Conservation (phyloP, 2,113 vertebrate species). For the Nycticorax nycticorax region DNA sequence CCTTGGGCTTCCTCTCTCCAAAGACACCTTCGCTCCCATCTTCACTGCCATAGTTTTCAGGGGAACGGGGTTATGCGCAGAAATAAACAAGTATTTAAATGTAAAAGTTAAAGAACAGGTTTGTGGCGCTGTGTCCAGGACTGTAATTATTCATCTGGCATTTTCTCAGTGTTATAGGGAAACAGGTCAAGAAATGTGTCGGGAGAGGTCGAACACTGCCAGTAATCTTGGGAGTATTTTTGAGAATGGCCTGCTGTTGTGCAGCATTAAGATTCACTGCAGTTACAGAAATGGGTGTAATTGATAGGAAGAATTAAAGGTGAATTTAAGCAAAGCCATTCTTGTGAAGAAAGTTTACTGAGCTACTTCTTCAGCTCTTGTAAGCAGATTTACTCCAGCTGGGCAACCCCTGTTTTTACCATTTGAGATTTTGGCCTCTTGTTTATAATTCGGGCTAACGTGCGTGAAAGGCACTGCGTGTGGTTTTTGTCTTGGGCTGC, state of each 20-base stretch:
- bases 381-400: conserved; percentile 28
- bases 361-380: conserved; percentile 4
- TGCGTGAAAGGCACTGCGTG: conserved; percentile 48
- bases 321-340: conserved; percentile 13
- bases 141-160: background rate
- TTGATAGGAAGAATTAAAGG: background rate
- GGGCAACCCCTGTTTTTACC: conserved; percentile 14
- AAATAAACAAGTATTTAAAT: background rate
- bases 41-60: background rate
- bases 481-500: conserved; percentile 50
- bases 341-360: background rate
- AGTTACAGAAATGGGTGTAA: background rate
- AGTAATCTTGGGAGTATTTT: background rate
- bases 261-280: background rate
- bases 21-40: background rate
- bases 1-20: background rate
- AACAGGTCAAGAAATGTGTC: background rate
- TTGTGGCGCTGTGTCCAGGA: background rate
- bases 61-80: background rate
- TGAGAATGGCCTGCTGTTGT: background rate
- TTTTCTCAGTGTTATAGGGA: conserved; percentile 11
- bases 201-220: background rate
- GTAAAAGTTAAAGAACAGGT: background rate
- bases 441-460: conserved; percentile 48
- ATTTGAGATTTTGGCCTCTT: conserved; percentile 35